These are phyloP conservation scores for Drosophila koepferae DNA, from an alignment of 2,888 invertebrate genomes.

Conservation along the genomic window DNA sequence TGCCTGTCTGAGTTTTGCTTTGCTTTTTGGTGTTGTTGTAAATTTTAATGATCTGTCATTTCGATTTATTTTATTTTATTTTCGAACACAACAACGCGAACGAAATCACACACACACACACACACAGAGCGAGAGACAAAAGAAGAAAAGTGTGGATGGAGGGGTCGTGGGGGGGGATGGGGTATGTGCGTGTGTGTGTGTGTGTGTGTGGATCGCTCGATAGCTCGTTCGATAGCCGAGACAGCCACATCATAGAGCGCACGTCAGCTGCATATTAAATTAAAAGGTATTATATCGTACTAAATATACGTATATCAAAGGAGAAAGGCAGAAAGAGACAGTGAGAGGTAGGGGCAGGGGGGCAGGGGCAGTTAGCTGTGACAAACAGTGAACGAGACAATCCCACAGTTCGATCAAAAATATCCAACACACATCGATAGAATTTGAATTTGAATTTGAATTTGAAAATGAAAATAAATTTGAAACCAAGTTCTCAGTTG, in stretches of 20 bases:
- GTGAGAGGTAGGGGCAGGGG: neutral
- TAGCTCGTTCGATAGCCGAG: constrained; percentile 49
- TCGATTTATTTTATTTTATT: constrained; percentile 84
- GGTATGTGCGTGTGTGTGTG: neutral
- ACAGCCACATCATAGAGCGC: constrained; percentile 65
- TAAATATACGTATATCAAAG: constrained; percentile 58
- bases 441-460: constrained; percentile 76
- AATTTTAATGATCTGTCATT: constrained; percentile 85
- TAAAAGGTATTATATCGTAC: constrained; percentile 81
- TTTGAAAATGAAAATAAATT: constrained; percentile 42
- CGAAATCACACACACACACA: neutral
- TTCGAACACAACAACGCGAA: constrained; percentile 60
- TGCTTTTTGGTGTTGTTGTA: constrained; percentile 70
- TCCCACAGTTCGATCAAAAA: constrained; percentile 72
- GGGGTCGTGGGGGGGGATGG: neutral
- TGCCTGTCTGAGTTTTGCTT: constrained; percentile 45
- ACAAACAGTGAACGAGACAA: constrained; percentile 54
- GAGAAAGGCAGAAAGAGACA: neutral
- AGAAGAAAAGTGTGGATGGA: constrained; percentile 36
- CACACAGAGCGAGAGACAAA: constrained; percentile 36
- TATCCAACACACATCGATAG: constrained; percentile 75
- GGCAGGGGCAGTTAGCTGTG: constrained; percentile 11
- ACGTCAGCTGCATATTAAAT: constrained; percentile 82
- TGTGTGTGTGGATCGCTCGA: constrained; percentile 33
- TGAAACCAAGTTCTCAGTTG: constrained; percentile 61